Base-by-base conservation (phyloP, 1,140 invertebrate species). In the Drosophila ohnishii region DNA sequence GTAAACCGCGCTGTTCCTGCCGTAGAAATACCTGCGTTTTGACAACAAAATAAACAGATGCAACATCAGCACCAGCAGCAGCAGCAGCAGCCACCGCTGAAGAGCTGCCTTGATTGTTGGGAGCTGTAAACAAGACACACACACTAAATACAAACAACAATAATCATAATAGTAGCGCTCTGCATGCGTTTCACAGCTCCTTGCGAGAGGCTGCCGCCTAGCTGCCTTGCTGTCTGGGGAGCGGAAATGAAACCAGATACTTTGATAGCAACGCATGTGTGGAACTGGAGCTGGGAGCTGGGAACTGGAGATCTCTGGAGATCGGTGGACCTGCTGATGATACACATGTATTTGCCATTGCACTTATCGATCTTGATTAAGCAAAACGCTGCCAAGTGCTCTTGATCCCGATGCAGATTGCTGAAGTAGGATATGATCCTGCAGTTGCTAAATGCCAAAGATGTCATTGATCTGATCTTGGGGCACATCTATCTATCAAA, bases 221-320 rank as follows among this genome's bases (percentile, higher is more conserved):
- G 22, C 44, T 25, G 44, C 22, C 47, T 35, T 30, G 65, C 25
- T 28, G 25, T 28, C 28, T 30, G 25, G 69, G 75, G 84, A 90
- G 74, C 87, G 87, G 87, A 90, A 90, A 90, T 90, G 87, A 90
- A 90, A 90, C 87, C 83, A 90, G 87, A 90, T 90, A 88, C 84
- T 88, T 89, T 88, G 80, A 80, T 87, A 86, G 66, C 58, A 60
- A 71, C 74, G 79, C 65, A 78, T 77, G 45, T 72, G 51, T 55
- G 51, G 51, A 55, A 55, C 51, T 55, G 51, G 44, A 48, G 50
- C 67, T 58, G 67, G 64, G 34, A 47, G 3, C 44, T 25, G 22
- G 34, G 7, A 50, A 50, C 47, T 32, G 40, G 42, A 34, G 30
- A 61, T 19, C 59, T 47, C 28, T 35, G 11, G 34, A 40, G 30